Conservation (phyloP, 2,797 vertebrate genomes). For the Tolypeutes matacus region DNA sequence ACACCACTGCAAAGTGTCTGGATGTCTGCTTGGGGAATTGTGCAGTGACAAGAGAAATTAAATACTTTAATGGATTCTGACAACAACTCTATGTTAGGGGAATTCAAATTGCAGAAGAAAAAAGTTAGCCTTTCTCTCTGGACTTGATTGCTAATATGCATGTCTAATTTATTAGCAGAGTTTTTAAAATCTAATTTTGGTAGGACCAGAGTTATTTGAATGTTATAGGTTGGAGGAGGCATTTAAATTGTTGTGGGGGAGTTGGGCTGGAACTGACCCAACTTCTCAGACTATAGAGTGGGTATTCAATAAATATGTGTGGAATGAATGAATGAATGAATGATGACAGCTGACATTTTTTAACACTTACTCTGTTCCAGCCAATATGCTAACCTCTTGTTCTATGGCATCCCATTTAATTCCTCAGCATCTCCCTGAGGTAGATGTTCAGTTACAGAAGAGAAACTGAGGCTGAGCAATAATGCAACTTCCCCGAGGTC, state of each 20-base stretch:
- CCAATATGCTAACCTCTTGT: background rate
- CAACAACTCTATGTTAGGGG: conserved; percentile 80
- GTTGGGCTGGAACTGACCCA: background rate
- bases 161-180: conserved; percentile 73
- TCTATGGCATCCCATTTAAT: rapidly evolving
- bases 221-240: background rate
- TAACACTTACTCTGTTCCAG: too few relatives aligned
- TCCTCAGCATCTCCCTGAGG: background rate
- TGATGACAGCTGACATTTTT: background rate
- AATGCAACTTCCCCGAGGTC: background rate
- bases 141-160: conserved; percentile 75
- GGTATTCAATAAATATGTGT: rapidly evolving
- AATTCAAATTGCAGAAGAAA: conserved; percentile 77
- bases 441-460: background rate
- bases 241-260: background rate
- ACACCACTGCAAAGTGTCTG: conserved; percentile 61
- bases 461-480: background rate
- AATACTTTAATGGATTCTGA: conserved; percentile 86
- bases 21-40: conserved; percentile 82
- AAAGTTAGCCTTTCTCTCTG: conserved; percentile 71
- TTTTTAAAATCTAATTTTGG: conserved; percentile 62
- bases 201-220: conserved; percentile 51
- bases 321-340: background rate
- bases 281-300: background rate
- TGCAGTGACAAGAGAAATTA: conserved; percentile 80